Evolutionary conservation across 1,140 invertebrate species (phyloP), one percentile per base, ranked within the genome.

Genomic region (Ctenoplectra terminalis): DNA sequence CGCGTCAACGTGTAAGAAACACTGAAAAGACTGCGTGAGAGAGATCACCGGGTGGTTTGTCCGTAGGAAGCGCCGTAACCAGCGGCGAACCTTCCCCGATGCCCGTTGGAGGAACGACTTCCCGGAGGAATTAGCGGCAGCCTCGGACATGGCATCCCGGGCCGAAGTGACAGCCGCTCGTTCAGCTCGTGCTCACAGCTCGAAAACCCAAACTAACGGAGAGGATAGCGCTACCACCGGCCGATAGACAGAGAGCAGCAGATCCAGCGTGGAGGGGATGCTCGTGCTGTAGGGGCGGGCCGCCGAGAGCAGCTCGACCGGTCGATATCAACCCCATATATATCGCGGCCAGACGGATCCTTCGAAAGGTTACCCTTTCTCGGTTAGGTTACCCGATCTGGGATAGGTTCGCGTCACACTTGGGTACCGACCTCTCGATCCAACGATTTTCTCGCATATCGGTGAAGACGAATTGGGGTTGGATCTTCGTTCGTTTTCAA

Each of bases 91-190:
- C 84, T 93, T 93, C 84, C 89, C 87, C 70, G 91, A 89, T 58
- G 91, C 90, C 70, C 89, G 88, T 66, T 89, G 90, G 63, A 90
- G 84, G 76, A 92, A 91, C 72, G 91, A 91, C 88, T 92, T 93
- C 86, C 88, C 90, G 86, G 88, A 87, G 87, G 88, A 86, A 89
- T 88, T 90, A 86, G 81, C 83, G 79, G 90, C 87, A 81, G 89
- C 89, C 91, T 90, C 90, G 91, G 91, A 89, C 90, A 93, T 93
- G 90, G 86, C 90, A 93, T 93, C 91, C 91, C 92, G 91, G 91
- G 91, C 91, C 89, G 86, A 87, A 93, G 83, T 91, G 88, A 89
- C 72, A 82, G 71, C 78, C 81, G 84, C 86, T 77, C 70, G 87
- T 58, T 78, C 64, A 54, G 61, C 67, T 58, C 52, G 67, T 54